A percentile compares a stretch with the other conserved stretches of the same genome.
These are phyloP conservation scores for Odontocerum albicorne DNA, from an alignment of 2,888 invertebrate species.

Conservation along the genomic window DNA sequence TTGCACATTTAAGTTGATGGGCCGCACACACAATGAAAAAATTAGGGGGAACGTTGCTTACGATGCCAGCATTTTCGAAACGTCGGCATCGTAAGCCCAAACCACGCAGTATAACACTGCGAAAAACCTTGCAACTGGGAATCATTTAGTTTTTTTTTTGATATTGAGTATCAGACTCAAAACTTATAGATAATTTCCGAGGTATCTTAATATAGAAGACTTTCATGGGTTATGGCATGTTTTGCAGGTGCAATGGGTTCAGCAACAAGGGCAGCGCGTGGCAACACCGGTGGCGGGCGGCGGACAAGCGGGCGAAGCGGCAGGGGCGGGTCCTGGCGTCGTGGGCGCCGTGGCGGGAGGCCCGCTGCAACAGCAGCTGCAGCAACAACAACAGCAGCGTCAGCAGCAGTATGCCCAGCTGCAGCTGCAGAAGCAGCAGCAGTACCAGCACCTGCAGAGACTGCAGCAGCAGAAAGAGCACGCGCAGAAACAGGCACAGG, in stretches of 20 bases:
- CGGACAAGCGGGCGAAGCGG: constrained; percentile 36
- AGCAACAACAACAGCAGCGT: constrained; percentile 42
- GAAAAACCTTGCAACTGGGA: too few relatives aligned
- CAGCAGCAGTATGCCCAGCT: constrained; percentile 50
- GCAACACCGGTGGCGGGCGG: constrained; percentile 51
- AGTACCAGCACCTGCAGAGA: constrained; percentile 64
- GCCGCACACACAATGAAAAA: too few relatives aligned
- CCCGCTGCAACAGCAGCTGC: constrained; percentile 38
- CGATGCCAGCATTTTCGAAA: too few relatives aligned
- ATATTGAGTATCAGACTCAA: too few relatives aligned
- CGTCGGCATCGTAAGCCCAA: too few relatives aligned
- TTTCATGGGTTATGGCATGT: too few relatives aligned
- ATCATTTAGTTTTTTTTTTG: too few relatives aligned
- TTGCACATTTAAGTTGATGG: too few relatives aligned
- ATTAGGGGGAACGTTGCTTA: too few relatives aligned
- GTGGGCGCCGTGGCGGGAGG: constrained; percentile 45
- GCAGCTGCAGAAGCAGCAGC: constrained; percentile 63
- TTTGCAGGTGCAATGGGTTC: constrained; percentile 65
- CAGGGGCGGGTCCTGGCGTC: constrained; percentile 37
- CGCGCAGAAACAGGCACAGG: constrained; percentile 53
- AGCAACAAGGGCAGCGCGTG: constrained; percentile 64
- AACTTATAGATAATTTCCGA: too few relatives aligned
- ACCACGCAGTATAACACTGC: too few relatives aligned
- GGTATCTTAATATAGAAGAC: too few relatives aligned
- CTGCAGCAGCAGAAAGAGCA: constrained; percentile 62